Percentiles rank a stretch among this genome's conserved stretches.
phyloP scores from a whole-genome alignment of 2,888 invertebrate species.

The Venusia cambrica region DNA sequence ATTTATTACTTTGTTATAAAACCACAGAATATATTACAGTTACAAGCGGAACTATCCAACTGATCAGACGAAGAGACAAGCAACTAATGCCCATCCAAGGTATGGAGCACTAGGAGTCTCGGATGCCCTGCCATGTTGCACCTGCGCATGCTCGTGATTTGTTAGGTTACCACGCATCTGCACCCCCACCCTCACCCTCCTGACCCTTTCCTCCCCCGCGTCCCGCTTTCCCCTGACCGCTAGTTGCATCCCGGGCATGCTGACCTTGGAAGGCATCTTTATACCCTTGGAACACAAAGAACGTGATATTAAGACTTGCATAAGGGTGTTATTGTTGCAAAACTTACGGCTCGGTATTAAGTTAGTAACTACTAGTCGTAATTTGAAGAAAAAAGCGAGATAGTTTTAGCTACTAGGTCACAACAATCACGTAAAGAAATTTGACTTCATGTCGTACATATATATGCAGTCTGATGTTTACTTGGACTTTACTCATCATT shows the following conservation, averaged over 20 bases:
- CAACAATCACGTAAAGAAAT: too few relatives aligned
- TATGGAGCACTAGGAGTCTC: slow-evolving; percentile 12
- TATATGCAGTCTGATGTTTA: too few relatives aligned
- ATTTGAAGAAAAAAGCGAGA: too few relatives aligned
- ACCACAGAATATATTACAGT: slow-evolving; percentile 1
- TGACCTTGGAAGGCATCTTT: slow-evolving; percentile 46
- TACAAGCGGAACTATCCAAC: slow-evolving; percentile 6
- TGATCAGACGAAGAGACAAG: slow-evolving; percentile 9
- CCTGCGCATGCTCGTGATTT: slow-evolving; percentile 62
- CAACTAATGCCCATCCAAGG: slow-evolving; percentile 10
- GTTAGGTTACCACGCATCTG: slow-evolving; percentile 50
- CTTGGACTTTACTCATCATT: slow-evolving; percentile 6
- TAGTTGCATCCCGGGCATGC: slow-evolving; percentile 67
- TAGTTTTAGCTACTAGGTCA: too few relatives aligned
- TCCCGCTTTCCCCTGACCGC: slow-evolving; percentile 52
- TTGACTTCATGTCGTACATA: too few relatives aligned
- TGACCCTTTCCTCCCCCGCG: slow-evolving; percentile 28
- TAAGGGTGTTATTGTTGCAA: slow-evolving; percentile 5
- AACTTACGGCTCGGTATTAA: too few relatives aligned
- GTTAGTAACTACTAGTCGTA: too few relatives aligned
- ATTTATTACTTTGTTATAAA: too few relatives aligned
- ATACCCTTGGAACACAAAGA: slow-evolving; percentile 19
- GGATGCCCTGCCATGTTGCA: slow-evolving; percentile 59
- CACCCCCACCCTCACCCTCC: slow-evolving; percentile 29
- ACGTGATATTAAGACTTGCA: slow-evolving; percentile 1